phyloP scores from a whole-genome alignment of 2,797 vertebrate species.

The Atherinosoma microstoma region DNA sequence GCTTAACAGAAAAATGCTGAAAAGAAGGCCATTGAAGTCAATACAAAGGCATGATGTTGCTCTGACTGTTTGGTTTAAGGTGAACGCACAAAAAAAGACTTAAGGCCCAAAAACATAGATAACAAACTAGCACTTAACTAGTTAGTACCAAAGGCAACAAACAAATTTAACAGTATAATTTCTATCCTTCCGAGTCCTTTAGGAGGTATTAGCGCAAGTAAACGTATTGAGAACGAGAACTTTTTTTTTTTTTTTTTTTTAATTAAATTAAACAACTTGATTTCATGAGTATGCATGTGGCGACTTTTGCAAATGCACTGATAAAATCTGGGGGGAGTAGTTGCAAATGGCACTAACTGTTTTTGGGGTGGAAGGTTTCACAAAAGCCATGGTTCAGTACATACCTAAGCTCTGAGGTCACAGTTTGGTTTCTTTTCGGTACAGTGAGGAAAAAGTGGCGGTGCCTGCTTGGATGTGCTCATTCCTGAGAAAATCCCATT shows the following conservation, averaged over 20 bases:
- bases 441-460: slow-evolving; percentile 72
- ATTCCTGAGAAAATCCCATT: slow-evolving; percentile 78
- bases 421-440: slow-evolving; percentile 71
- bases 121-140: slow-evolving; percentile 66
- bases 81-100: slow-evolving; percentile 59
- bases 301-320: slow-evolving; percentile 61
- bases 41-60: slow-evolving; percentile 72
- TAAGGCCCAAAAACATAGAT: slow-evolving; percentile 74
- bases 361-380: slow-evolving; percentile 70
- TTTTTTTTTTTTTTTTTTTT: slow-evolving; percentile 49
- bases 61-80: slow-evolving; percentile 55
- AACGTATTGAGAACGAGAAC: slow-evolving; percentile 51
- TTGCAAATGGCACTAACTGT: slow-evolving; percentile 69
- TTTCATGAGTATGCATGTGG: slow-evolving; percentile 55
- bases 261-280: slow-evolving; percentile 57
- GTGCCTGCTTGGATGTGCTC: slow-evolving; percentile 68
- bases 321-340: slow-evolving; percentile 53
- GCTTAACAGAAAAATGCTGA: slow-evolving; percentile 42
- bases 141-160: slow-evolving; percentile 77
- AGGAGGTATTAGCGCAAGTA: slow-evolving; percentile 64
- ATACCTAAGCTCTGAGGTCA: slow-evolving; percentile 72
- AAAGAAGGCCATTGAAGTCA: slow-evolving; percentile 70
- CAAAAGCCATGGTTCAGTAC: slow-evolving; percentile 68
- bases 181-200: slow-evolving; percentile 67
- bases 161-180: slow-evolving; percentile 58